Evolutionary conservation across 2,888 invertebrate species (phyloP), one percentile per base, ranked within the genome.

Genomic region (Aricia artaxerxes): DNA sequence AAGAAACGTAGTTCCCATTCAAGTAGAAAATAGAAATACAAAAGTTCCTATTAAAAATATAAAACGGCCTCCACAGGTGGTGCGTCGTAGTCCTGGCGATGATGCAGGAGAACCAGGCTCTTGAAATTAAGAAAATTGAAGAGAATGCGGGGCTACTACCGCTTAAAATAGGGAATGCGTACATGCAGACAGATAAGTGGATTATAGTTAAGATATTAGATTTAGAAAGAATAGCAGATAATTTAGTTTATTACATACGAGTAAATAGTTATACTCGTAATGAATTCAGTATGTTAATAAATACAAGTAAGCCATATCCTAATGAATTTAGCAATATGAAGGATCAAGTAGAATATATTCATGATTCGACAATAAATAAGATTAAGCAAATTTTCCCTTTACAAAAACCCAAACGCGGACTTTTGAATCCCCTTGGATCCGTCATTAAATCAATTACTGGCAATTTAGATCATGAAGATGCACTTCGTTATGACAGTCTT

Each of bases 381-480:
- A 80, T 78, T 60, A 79, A 69, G 24, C 80, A 82, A 60, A n/a
- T 82, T 24, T 44, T 75, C 1, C 81, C 78, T 16, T 61, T 73
- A 4, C 69, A 78, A 44, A 79, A 80, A 80, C 7, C 73, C 64
- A 44, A 44, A 44, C 40, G 40, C 40, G 40, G 40, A 44, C 40
- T 44, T 44, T 44, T 44, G 6, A 44, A 44, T 44, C 40, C 40
- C 40, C 40, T 82, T 76, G 82, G 82, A 44, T 79, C 81, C 13
- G 16, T 83, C 24, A 79, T 83, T 80, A 85, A 84, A 79, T 73
- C 81, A 5, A 83, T 84, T 72, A 82, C 83, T 2, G 83, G 83
- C 73, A 84, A 85, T 60, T 79, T 85, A 78, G 84, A 84, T 78
- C 80, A 83, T 64, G 81, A 84, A 1, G 84, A 84, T 77, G 83